Conservation (phyloP, 2,888 invertebrate species). For the Latrodectus elegans region DNA sequence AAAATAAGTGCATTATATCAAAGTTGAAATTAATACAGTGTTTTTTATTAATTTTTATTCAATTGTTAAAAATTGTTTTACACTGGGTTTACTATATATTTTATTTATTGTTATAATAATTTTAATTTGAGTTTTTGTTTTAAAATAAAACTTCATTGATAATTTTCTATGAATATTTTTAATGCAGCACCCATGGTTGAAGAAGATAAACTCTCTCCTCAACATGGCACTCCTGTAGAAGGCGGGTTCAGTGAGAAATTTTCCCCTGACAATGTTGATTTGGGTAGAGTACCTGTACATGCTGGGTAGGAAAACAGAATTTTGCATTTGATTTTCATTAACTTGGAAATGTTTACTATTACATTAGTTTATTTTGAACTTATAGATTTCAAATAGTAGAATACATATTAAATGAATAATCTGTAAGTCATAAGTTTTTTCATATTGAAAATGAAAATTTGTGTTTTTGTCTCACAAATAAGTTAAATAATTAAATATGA, state of each 20-base stretch:
- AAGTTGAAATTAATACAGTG: no score
- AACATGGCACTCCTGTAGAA: conserved; percentile 75
- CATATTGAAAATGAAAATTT: no score
- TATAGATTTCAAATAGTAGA: background rate
- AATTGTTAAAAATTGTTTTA: no score
- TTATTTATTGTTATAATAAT: background rate
- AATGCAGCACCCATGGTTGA: conserved; percentile 77
- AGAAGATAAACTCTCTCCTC: conserved; percentile 81
- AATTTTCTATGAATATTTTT: background rate
- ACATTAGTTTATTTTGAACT: background rate
- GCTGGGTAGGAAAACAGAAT: conserved; percentile 73
- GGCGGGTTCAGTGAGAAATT: conserved; percentile 72
- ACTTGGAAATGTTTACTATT: background rate
- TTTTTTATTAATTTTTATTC: no score
- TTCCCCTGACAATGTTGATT: conserved; percentile 80
- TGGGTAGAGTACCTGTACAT: conserved; percentile 78
- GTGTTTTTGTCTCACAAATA: no score
- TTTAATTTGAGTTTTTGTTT: background rate
- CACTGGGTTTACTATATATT: background rate
- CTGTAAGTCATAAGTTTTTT: no score
- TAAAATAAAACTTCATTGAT: background rate
- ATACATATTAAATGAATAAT: background rate
- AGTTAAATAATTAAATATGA: background rate
- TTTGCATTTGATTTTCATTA: background rate
- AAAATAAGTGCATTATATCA: no score